Conservation (phyloP, 2,113 vertebrate species). For the Lethenteron reissneri region DNA sequence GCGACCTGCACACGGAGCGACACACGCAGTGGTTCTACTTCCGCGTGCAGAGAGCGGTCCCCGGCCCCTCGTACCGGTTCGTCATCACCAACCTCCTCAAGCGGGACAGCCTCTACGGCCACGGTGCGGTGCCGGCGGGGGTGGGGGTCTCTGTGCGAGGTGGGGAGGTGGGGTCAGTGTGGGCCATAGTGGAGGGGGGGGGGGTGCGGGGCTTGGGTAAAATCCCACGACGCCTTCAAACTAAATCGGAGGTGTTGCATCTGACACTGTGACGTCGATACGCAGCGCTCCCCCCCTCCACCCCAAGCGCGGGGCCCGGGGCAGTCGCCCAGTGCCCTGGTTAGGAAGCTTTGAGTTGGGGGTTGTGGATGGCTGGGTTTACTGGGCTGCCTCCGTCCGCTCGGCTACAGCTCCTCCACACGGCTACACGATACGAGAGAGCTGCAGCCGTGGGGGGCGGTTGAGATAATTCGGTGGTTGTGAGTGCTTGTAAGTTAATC, state of each 20-base stretch:
- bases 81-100: slow-evolving; percentile 9
- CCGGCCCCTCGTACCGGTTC: slow-evolving; percentile 7
- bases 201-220: background rate
- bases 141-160: no score
- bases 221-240: background rate
- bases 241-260: no score
- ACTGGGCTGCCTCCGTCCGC: no score
- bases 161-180: background rate
- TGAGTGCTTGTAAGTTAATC: background rate
- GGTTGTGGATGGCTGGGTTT: no score
- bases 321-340: no score
- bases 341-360: no score
- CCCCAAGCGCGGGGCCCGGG: no score
- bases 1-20: slow-evolving; percentile 2
- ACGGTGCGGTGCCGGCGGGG: background rate
- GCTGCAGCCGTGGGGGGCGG: no score
- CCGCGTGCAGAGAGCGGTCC: slow-evolving; percentile 3
- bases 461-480: background rate
- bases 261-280: no score
- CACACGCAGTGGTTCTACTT: slow-evolving; percentile 10
- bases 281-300: no score
- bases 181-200: background rate
- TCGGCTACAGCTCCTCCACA: no score
- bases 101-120: slow-evolving; percentile 8
- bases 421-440: no score